phyloP scores from a whole-genome alignment of 2,888 invertebrate genomes.

The Cheiracanthium punctorium region DNA sequence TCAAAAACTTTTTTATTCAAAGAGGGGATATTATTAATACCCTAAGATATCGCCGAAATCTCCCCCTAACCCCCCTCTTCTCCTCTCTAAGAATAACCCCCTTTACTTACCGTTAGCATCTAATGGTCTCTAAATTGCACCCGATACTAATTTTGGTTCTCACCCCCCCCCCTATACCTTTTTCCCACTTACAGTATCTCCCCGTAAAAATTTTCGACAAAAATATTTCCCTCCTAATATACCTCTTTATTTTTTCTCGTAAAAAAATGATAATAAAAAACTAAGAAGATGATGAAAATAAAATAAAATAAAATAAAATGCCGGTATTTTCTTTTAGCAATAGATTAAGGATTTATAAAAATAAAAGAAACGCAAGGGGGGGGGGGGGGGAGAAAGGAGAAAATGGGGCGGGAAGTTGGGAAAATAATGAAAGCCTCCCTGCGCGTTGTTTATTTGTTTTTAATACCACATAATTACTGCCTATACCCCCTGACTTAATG shows the following conservation, averaged over 20 bases:
- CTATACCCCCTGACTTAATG: conserved; percentile 68
- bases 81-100: background rate
- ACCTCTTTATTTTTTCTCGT: background rate
- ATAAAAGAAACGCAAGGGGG: conserved; percentile 27
- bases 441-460: conserved; percentile 68
- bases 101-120: conserved; percentile 9
- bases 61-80: background rate
- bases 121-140: conserved; percentile 66
- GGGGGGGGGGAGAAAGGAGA: background rate
- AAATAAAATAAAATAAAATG: no score
- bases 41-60: background rate
- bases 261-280: no score
- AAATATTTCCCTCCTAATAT: conserved; percentile 36
- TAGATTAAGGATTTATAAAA: conserved; percentile 67
- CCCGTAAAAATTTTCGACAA: conserved; percentile 13
- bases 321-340: conserved; percentile 16
- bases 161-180: background rate
- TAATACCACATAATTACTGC: conserved; percentile 70
- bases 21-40: background rate
- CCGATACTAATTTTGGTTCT: conserved; percentile 49
- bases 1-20: background rate
- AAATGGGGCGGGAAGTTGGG: conserved; percentile 20
- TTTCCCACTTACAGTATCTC: background rate
- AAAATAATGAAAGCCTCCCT: conserved; percentile 63
- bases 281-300: conserved; percentile 23